Base-by-base conservation (phyloP, 2,888 invertebrate genomes). In the Barypeithes pellucidus region DNA sequence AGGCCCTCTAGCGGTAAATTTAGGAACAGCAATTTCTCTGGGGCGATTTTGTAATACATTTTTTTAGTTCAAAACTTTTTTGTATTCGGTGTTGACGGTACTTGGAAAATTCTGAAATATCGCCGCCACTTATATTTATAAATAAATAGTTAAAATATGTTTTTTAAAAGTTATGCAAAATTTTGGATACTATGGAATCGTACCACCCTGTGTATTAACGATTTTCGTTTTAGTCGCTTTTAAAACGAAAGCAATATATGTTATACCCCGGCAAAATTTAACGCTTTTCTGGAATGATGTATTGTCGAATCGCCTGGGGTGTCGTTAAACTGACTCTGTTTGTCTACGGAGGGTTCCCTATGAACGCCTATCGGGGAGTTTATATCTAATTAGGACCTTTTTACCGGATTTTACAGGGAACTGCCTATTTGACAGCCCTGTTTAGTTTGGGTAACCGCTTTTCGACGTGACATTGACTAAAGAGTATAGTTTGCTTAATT, bases 321-420 rank as follows among this genome's bases (percentile, higher is more conserved):
- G 59, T 73, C 63, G 65, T 73, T 73, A 73, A 68, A 68, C 68
- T 65, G 73, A 65, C 73, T 73, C 24, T 62, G 66, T 47, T 72
- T 72, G 72, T 72, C 72, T 72, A 54, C 39, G 67, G 67, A 67
- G 67, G 72, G 60, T 72, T 61, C 67, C 52, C 66, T 61, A 67
- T 72, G 61, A 67, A 72, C 54, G 72, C 43, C 67, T 67, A 60
- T 72, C 54, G 72, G 72, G 67, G 72, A 72, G 61, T 66, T 71
- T 61, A 72, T 61, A 72, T 72, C 72, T 72, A 72, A 72, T 72
- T 72, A 67, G 67, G 72, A 41, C 59, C 67, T 72, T 72, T 72
- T 65, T 72, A 61, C 61, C 43, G 52, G 52, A 24, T 67, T 72
- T 72, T 72, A 41, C 61, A 59, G 60, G 45, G 33, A 67, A 57